Percentiles rank a stretch among this genome's conserved stretches.
Conservation (phyloP, 2,113 vertebrate genomes). For the Gulo gulo region DNA sequence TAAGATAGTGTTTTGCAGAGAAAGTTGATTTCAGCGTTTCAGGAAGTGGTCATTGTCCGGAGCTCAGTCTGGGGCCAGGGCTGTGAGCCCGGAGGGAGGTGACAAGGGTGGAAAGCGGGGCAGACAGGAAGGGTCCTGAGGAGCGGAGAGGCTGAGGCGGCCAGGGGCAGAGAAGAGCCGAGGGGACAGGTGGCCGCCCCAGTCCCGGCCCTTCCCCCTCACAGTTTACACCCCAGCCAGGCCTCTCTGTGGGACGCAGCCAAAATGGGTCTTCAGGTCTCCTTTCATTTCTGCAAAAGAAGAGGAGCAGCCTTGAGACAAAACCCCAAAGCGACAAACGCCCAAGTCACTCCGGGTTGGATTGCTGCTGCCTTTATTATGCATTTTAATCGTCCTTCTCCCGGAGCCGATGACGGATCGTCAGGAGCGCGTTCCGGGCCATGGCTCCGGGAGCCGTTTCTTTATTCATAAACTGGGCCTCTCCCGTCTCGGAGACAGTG, state of each 20-base stretch:
- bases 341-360: accelerated
- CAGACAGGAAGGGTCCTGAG: neutral
- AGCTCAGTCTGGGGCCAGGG: neutral
- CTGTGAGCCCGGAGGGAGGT: neutral
- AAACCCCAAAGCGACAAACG: accelerated
- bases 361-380: accelerated
- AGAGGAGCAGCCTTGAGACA: neutral
- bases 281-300: too few species aligned
- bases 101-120: neutral
- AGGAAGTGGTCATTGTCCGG: neutral
- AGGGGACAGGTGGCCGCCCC: neutral
- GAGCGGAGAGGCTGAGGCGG: neutral
- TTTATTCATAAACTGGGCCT: neutral
- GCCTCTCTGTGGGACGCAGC: neutral
- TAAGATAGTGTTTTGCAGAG: neutral
- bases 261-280: accelerated
- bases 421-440: accelerated
- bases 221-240: neutral
- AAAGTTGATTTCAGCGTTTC: neutral
- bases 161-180: accelerated
- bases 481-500: neutral
- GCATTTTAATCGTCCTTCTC: accelerated
- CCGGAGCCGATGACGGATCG: accelerated
- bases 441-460: accelerated
- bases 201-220: accelerated